Conservation (phyloP, 2,888 invertebrate species). For the Hydrotaea cyrtoneurina region DNA sequence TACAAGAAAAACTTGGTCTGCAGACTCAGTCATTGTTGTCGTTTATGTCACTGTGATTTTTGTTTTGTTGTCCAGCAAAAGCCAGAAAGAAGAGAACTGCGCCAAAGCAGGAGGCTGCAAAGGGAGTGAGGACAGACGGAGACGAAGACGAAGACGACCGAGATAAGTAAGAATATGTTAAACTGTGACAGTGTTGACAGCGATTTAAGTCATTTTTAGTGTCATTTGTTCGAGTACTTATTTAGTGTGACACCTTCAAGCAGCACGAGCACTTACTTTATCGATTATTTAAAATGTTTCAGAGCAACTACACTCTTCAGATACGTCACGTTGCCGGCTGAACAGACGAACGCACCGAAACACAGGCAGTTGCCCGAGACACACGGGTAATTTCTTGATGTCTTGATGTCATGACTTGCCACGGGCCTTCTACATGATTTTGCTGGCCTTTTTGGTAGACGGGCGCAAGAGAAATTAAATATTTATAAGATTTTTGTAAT, state of each 20-base stretch:
- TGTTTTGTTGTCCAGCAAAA: conserved; percentile 8
- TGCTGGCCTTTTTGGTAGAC: not conserved
- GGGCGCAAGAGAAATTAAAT: conserved; percentile 9
- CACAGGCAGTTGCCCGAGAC: not conserved
- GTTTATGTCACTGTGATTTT: conserved; percentile 76
- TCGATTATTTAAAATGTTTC: conserved; percentile 22
- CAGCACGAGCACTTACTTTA: conserved; percentile 11
- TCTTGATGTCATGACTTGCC: not conserved
- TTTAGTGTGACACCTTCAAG: conserved; percentile 56
- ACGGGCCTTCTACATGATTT: conserved; percentile 3
- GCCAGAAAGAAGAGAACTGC: conserved; percentile 28
- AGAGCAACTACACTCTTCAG: not conserved
- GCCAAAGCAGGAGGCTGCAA: not conserved
- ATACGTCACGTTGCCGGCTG: not conserved
- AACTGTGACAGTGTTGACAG: conserved; percentile 55
- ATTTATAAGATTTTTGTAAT: conserved; percentile 32
- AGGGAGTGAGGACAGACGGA: not conserved
- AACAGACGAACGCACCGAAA: not conserved
- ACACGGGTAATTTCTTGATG: not conserved
- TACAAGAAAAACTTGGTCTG: not conserved
- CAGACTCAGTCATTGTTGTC: conserved; percentile 29
- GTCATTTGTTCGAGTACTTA: conserved; percentile 55
- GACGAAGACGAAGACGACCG: not conserved
- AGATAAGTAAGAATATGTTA: conserved; percentile 41
- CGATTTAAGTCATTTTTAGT: conserved; percentile 51